These are phyloP conservation scores for Diabrotica virgifera DNA, from an alignment of 1,140 invertebrate genomes.

Conservation along the genomic window DNA sequence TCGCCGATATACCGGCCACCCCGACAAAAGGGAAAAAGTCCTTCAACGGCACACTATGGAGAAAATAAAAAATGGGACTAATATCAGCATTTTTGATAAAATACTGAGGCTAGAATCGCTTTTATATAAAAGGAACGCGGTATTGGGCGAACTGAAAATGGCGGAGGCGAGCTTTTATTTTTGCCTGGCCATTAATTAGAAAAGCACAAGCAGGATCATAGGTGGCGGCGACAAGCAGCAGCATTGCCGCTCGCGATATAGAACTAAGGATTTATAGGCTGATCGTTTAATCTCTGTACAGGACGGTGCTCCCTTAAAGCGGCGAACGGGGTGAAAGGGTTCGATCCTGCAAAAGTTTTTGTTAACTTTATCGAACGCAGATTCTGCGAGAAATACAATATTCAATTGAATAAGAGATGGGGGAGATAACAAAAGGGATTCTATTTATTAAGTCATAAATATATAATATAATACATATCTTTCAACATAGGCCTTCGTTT, in stretches of 20 bases:
- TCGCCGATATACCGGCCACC: no score
- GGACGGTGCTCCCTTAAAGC: neutral
- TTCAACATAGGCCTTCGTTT: no score
- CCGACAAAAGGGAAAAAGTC: slow-evolving; percentile 3
- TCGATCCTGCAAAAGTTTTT: no score
- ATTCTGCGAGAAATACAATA: no score
- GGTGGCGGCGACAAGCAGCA: slow-evolving; percentile 31
- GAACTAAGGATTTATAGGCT: slow-evolving; percentile 35
- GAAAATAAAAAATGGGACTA: slow-evolving; percentile 10
- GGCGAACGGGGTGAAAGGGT: no score
- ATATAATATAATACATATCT: no score
- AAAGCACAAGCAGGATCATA: slow-evolving; percentile 31
- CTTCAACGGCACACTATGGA: slow-evolving; percentile 6
- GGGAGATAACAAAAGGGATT: no score
- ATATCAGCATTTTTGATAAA: slow-evolving; percentile 18
- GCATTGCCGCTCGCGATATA: slow-evolving; percentile 28
- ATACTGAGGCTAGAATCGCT: slow-evolving; percentile 12
- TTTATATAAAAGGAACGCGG: slow-evolving; percentile 25
- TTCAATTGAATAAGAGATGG: no score
- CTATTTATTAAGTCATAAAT: no score
- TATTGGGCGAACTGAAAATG: slow-evolving; percentile 19
- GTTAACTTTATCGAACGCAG: no score
- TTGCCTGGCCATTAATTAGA: slow-evolving; percentile 34
- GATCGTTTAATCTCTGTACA: slow-evolving; percentile 21
- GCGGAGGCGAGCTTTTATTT: slow-evolving; percentile 30